Base-by-base conservation (phyloP, 2,797 vertebrate species). In the Coregonus suidteri region DNA sequence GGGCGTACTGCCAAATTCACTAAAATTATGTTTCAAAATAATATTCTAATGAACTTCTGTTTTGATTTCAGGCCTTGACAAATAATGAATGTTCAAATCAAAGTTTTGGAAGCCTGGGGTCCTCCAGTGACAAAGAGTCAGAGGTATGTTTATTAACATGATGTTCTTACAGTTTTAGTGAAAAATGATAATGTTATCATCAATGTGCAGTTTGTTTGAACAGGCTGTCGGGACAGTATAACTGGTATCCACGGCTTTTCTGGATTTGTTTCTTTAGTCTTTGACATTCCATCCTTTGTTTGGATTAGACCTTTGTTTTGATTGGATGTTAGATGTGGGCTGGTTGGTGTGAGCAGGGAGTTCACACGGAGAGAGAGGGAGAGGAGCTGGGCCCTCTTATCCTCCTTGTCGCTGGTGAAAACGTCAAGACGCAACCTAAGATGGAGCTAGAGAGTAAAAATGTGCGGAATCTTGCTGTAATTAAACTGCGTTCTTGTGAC, bases 11-110 rank as follows among this genome's bases (percentile, higher is more conserved):
- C 9, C 7, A 7, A 11, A 47, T 47, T 47, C 41, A 11, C 9
- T 47, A 11, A 11, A 11, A 47, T 47, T 2, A 47, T 70, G 67
- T 20, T 56, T 5, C 7, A 47, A 47, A 11, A 3, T 2, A 47
- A 47, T 47, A 47, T 56, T 18, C 56, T 79, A 11, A 47, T 14
- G 34, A 82, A 68, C 30, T 47, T 47, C 11, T 15, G 53, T 71
- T 62, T 6, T 37, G 79, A 53, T 69, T 77, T 15, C 81, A 99
- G 98, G 97, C 95, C 85, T 95, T 98, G 93, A 97, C 96, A 91
- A 99, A 98, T 92, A 99, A 98, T 90, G 98, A 99, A 95, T 98
- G 97, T 93, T 99, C 98, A 86, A 99, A 99, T 95, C 98, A 99
- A 88, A 99, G 98, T 94, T 99, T 98, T 87, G 98, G 98, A 92